Evolutionary conservation across 64 coral and sea anemone genomes (phyloP), one percentile per base, ranked within the genome.

Genomic region (Montipora sp.): DNA sequence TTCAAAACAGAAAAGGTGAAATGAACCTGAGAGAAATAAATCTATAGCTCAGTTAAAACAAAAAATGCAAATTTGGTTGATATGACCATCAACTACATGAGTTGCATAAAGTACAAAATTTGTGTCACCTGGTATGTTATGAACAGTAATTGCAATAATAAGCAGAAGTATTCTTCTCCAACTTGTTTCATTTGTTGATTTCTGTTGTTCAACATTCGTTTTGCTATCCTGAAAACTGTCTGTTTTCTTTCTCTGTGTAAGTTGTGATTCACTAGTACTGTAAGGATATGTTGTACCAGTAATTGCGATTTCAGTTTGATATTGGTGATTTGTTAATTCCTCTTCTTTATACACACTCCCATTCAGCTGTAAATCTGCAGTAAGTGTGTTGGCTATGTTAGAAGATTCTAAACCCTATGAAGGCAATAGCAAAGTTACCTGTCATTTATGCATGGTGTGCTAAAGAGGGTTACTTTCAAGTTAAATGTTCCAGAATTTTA

Each of bases 121-220:
- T 1, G 68, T 70, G 44, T 78, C 92, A 99, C 98, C 98, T 94
- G 98, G 98, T 83, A 99, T 96, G 87, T 99, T 99, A 58, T 99
- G 98, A 12, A 99, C 92, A 63, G 98, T 99, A 51, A 99, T 99
- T 73, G 98, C 98, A 89, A 99, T 93, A 14, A 99, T 99, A 10
- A 99, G 75, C 19, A 99, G 66, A 43, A 99, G 48, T 57, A 99
- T 96, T 92, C 95, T 96, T 43, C 84, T 99, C 98, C 98, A 99
- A 11, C 92, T 94, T 18, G 87, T 84, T 5, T 93, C 13, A 23
- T 94, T 78, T 71, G 76, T 14, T 87, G 51, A 84, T 75, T 87
- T 83, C 9, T 51, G 75, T 49, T 88, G 61, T 80, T 77, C 82
- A 58, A 72, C 23, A 19, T 57, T 22, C 47, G 45, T 81, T 9